A percentile compares a stretch with the other conserved stretches of the same genome.
phyloP scores from a whole-genome alignment of 2,888 invertebrate species.

The Drosophila mulleri region DNA sequence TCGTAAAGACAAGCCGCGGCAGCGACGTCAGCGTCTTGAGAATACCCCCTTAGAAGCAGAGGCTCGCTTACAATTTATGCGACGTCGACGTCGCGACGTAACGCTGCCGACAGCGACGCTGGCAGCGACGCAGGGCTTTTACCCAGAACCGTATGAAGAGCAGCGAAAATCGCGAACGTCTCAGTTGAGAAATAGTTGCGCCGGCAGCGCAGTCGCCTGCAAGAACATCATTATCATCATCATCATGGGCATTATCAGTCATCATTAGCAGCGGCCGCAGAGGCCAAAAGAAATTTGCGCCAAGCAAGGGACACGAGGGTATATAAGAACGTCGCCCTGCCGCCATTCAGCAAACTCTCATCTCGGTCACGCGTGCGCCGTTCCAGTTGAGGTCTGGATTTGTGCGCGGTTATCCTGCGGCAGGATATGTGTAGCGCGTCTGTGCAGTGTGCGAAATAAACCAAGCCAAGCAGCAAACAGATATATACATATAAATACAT shows the following conservation, averaged over 20 bases:
- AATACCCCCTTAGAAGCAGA: slow-evolving; percentile 47
- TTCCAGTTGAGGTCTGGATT: slow-evolving; percentile 50
- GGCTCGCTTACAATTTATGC: slow-evolving; percentile 63
- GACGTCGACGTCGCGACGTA: slow-evolving; percentile 11
- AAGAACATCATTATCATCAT: slow-evolving; percentile 61
- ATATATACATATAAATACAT: neutral
- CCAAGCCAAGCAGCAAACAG: neutral
- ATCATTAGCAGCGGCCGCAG: slow-evolving; percentile 35
- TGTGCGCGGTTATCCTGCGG: slow-evolving; percentile 51
- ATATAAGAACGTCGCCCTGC: slow-evolving; percentile 84
- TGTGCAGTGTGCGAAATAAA: slow-evolving; percentile 33
- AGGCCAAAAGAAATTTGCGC: slow-evolving; percentile 68
- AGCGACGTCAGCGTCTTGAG: slow-evolving; percentile 55
- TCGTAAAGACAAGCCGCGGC: slow-evolving; percentile 58
- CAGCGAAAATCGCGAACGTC: slow-evolving; percentile 36
- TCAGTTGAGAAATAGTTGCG: slow-evolving; percentile 31
- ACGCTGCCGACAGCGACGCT: slow-evolving; percentile 7
- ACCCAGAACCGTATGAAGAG: slow-evolving; percentile 60
- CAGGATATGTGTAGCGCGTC: slow-evolving; percentile 50
- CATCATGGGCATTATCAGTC: slow-evolving; percentile 43
- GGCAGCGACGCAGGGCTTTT: slow-evolving; percentile 49
- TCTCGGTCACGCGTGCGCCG: slow-evolving; percentile 81
- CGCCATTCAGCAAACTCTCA: slow-evolving; percentile 77
- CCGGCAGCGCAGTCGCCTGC: slow-evolving; percentile 45
- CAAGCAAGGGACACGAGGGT: slow-evolving; percentile 77